Conservation (phyloP, 2,888 invertebrate genomes). For the Volucella inanis region DNA sequence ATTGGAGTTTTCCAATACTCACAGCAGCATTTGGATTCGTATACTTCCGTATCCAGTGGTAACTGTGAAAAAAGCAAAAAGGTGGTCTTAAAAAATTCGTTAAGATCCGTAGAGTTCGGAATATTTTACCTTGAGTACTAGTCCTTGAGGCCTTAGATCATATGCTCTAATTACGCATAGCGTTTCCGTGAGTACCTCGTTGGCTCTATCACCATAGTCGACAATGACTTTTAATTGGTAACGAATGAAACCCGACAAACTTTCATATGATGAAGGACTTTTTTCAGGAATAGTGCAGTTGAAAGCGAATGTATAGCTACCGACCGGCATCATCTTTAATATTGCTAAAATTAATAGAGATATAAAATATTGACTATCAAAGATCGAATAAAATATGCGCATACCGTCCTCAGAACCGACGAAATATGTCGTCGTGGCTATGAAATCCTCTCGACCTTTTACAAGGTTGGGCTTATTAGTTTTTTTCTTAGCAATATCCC, state of each 20-base stretch:
- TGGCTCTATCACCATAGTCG: slow-evolving; percentile 70
- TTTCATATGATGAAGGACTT: slow-evolving; percentile 79
- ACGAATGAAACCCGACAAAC: slow-evolving; percentile 78
- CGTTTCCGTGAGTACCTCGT: slow-evolving; percentile 44
- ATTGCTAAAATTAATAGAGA: slow-evolving; percentile 60
- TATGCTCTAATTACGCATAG: slow-evolving; percentile 43
- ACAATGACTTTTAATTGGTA: slow-evolving; percentile 78
- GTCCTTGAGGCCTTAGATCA: slow-evolving; percentile 42
- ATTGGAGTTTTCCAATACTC: slow-evolving; percentile 79
- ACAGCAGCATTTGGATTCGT: slow-evolving; percentile 75
- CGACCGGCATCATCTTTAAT: slow-evolving; percentile 77
- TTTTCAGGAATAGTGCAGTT: slow-evolving; percentile 78
- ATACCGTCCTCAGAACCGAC: slow-evolving; percentile 79
- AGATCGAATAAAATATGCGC: not conserved
- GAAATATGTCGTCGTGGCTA: slow-evolving; percentile 79
- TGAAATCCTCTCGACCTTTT: slow-evolving; percentile 79
- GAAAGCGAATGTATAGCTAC: slow-evolving; percentile 78
- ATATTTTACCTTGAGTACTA: slow-evolving; percentile 47
- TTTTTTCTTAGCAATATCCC: slow-evolving; percentile 72
- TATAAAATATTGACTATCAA: not conserved
- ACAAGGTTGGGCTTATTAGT: slow-evolving; percentile 70
- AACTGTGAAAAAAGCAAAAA: not conserved
- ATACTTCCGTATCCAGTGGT: slow-evolving; percentile 67
- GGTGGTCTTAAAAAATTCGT: not conserved
- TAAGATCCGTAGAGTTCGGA: not conserved